These are phyloP conservation scores for Graptemys geographica DNA, from an alignment of 2,797 vertebrate genomes.

Conservation along the genomic window DNA sequence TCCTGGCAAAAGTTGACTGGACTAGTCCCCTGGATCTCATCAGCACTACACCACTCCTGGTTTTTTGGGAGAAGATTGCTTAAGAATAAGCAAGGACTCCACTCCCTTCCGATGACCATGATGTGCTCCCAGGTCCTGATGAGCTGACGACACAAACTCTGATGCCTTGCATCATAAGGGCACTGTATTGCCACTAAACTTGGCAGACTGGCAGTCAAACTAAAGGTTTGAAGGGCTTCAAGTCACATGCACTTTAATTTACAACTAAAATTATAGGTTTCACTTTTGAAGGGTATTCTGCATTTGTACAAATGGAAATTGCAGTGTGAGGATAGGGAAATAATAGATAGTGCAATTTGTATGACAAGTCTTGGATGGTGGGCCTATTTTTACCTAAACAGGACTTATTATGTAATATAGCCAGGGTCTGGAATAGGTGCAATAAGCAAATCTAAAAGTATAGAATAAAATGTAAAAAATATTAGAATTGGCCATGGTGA, in stretches of 20 bases:
- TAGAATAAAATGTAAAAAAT: background rate
- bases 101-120: background rate
- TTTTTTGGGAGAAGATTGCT: background rate
- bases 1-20: background rate
- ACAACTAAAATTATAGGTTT: background rate
- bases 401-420: background rate
- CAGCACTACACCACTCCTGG: background rate
- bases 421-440: background rate
- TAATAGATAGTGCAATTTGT: background rate
- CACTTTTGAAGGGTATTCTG: background rate
- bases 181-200: background rate
- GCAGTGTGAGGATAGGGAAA: background rate
- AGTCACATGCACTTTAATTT: background rate
- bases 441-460: background rate
- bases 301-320: background rate
- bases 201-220: background rate
- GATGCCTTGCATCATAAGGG: background rate
- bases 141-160: background rate
- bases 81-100: background rate
- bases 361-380: background rate
- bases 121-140: background rate
- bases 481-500: background rate
- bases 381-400: background rate
- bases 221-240: background rate
- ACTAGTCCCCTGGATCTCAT: background rate